These are phyloP conservation scores for Silurus asotus DNA, from an alignment of 2,113 vertebrate species.

Conservation along the genomic window DNA sequence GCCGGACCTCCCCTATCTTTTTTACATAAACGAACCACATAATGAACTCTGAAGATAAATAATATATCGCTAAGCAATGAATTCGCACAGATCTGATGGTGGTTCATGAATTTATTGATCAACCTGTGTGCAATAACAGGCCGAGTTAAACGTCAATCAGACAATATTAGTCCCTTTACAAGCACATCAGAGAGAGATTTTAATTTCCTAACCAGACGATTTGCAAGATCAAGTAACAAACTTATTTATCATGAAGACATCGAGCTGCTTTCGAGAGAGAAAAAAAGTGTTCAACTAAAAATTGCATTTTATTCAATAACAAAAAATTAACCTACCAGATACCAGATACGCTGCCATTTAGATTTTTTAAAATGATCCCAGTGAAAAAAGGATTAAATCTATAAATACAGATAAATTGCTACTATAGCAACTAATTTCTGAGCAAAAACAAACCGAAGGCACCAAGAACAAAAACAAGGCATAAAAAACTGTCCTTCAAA, in stretches of 20 bases:
- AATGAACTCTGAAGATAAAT: constrained; percentile 65
- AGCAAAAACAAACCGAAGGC: constrained; percentile 4
- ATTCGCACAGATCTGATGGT: constrained; percentile 70
- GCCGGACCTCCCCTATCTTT: constrained; percentile 46
- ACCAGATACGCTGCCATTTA: background rate
- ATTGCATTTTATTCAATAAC: background rate
- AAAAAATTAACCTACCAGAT: background rate
- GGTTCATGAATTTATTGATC: constrained; percentile 76
- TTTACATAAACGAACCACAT: constrained; percentile 50
- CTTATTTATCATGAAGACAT: background rate
- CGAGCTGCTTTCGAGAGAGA: background rate
- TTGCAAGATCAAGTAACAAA: constrained; percentile 56
- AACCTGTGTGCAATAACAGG: constrained; percentile 60
- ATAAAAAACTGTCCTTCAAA: constrained; percentile 3
- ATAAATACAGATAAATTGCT: background rate
- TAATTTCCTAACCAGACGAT: constrained; percentile 58
- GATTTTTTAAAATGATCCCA: background rate
- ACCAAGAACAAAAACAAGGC: background rate
- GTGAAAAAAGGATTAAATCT: no score
- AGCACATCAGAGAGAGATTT: constrained; percentile 68
- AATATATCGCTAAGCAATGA: constrained; percentile 71
- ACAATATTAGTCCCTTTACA: constrained; percentile 62
- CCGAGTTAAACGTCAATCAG: constrained; percentile 76
- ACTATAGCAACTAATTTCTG: background rate
- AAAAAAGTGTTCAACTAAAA: background rate